Conservation (phyloP, 2,888 invertebrate genomes). For the Neocrepidodera transversa region DNA sequence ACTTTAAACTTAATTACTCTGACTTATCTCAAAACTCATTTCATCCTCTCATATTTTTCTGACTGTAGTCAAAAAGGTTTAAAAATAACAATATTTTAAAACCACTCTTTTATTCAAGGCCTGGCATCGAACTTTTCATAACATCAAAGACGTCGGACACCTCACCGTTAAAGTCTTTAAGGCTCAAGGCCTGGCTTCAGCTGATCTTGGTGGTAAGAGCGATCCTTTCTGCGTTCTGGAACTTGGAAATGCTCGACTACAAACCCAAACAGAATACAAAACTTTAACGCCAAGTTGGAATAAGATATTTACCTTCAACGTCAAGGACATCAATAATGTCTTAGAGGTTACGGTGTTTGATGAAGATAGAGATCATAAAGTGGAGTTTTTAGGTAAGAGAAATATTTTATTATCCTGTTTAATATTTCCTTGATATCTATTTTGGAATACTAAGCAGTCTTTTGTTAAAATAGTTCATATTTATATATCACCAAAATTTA, state of each 20-base stretch:
- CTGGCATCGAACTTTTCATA: slow-evolving; percentile 73
- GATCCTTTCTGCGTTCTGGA: slow-evolving; percentile 99
- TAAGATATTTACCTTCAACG: slow-evolving; percentile 96
- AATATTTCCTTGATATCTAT: too few species aligned
- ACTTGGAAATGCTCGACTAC: slow-evolving; percentile 90
- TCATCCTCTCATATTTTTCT: too few species aligned
- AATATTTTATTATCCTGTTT: too few species aligned
- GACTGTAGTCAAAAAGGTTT: too few species aligned
- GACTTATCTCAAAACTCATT: too few species aligned
- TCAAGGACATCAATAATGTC: slow-evolving; percentile 95
- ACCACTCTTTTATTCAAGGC: slow-evolving; percentile 62
- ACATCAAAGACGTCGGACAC: slow-evolving; percentile 89
- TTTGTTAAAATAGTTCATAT: too few species aligned
- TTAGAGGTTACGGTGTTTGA: slow-evolving; percentile 96
- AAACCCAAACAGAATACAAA: slow-evolving; percentile 99
- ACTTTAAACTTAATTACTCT: too few species aligned
- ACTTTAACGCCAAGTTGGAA: slow-evolving; percentile 97
- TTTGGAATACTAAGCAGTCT: too few species aligned
- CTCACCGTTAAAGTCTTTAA: slow-evolving; percentile 92
- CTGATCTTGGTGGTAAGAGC: slow-evolving; percentile 96
- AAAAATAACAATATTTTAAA: too few species aligned
- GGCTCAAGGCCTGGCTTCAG: slow-evolving; percentile 87
- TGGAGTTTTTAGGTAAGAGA: slow-evolving; percentile 85
- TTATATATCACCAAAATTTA: too few species aligned
- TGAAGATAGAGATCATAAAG: slow-evolving; percentile 97